Base-by-base conservation (phyloP, 2,113 vertebrate species). In the Garra rufa region DNA sequence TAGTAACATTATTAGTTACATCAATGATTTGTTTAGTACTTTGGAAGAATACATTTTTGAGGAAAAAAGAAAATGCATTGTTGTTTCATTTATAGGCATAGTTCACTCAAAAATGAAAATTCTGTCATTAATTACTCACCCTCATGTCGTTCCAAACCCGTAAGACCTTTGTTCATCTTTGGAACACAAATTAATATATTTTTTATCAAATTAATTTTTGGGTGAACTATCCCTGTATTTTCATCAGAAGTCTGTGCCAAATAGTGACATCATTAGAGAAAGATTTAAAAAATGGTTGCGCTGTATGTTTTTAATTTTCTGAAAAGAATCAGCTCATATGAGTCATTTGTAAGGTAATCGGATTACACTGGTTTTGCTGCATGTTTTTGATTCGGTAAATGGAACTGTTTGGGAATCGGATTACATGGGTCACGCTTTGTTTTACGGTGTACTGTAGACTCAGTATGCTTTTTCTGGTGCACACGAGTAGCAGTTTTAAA, bases 301-400 rank as follows among this genome's bases (percentile, higher is more conserved):
- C 17, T 69, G 34, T 41, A 41, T 41, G 65, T 69, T 69, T 69
- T 69, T 21, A 9, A 41, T 69, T 41, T 14, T 38, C 9, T 38
- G 21, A 41, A 41, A 38, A 3, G 5, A 5, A 34, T 34, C 34
- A 34, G 34, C 34, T 34, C 34, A 34, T 34, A 34, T 34, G 8
- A 41, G 17, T 69, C 9, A 41, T 69, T 69, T 69, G 34, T 69
- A 6, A 3, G 1, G 9, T 17, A 69, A 41, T 69, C 65, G 41
- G 30, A 69, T 69, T 69, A 69, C 17, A 69, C 9, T 69, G 19
- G 65, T 41, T 69, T 69, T 21, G 19, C 19, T n/a, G 4, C 13
- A 69, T 69, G 65, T 69, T 69, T 41, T 38, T 41, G 65, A 38
- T 69, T 69, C 17, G 38, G 34, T 69, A 69, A 69, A 69, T 69